Evolutionary conservation across 2,888 invertebrate species (phyloP).

Genomic region (Mallateleia sp.): DNA sequence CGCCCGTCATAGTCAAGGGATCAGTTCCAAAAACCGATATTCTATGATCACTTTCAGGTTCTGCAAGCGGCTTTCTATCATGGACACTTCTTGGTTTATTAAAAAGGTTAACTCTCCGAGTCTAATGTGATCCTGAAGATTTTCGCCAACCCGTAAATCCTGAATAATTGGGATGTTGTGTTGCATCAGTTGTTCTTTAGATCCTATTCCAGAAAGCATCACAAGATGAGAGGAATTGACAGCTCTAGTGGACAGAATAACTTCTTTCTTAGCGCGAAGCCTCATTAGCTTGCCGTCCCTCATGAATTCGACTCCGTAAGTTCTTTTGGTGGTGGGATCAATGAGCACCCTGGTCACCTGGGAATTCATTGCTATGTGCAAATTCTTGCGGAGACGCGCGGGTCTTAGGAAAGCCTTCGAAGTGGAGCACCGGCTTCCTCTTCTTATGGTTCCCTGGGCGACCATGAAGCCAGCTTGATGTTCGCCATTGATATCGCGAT

Average conservation of each 20-base stretch:
- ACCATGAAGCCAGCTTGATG: slow-evolving; percentile 96
- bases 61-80: slow-evolving; percentile 95
- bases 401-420: slow-evolving; percentile 96
- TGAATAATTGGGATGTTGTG: slow-evolving; percentile 94
- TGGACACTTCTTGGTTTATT: slow-evolving; percentile 95
- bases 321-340: slow-evolving; percentile 93
- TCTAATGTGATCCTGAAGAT: slow-evolving; percentile 97
- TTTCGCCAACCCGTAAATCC: slow-evolving; percentile 95
- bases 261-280: slow-evolving; percentile 94
- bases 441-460: slow-evolving; percentile 96
- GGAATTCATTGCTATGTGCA: slow-evolving; percentile 95
- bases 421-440: slow-evolving; percentile 95
- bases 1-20: slow-evolving; percentile 96
- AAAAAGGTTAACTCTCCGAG: slow-evolving; percentile 95
- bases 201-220: slow-evolving; percentile 97
- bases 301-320: slow-evolving; percentile 95
- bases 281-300: slow-evolving; percentile 91
- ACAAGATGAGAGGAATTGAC: slow-evolving; percentile 97
- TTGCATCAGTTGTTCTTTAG: slow-evolving; percentile 93
- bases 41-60: slow-evolving; percentile 95
- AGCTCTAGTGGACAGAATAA: slow-evolving; percentile 96
- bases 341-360: slow-evolving; percentile 95
- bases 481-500: slow-evolving; percentile 95
- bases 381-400: slow-evolving; percentile 93
- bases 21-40: slow-evolving; percentile 96